Conservation (phyloP, 30 jellyfish, hydroid and myxozoan genomes). For the Chrysaora quinquecirrha region DNA sequence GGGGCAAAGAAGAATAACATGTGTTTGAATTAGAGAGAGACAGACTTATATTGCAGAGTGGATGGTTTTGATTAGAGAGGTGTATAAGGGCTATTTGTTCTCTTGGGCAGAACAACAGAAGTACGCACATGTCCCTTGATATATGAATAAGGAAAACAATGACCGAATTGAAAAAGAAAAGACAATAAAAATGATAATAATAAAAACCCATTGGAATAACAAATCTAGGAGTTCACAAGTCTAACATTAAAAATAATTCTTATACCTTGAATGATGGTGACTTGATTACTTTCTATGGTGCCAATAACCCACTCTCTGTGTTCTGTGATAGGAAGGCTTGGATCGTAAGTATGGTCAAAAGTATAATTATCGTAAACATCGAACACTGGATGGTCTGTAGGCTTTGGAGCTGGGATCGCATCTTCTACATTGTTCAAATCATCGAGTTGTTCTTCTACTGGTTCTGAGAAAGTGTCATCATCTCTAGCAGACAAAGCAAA, state of each 20-base stretch:
- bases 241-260: neutral
- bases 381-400: slow-evolving; percentile 66
- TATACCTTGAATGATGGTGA: slow-evolving; percentile 91
- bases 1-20: too few species aligned
- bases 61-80: too few species aligned
- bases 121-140: too few species aligned
- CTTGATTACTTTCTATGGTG: slow-evolving; percentile 90
- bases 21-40: too few species aligned
- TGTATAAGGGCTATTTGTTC: too few species aligned
- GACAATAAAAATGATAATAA: too few species aligned
- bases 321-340: slow-evolving; percentile 85
- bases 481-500: neutral
- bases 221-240: neutral
- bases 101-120: too few species aligned
- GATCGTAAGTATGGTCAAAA: slow-evolving; percentile 86
- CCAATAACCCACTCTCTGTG: slow-evolving; percentile 75
- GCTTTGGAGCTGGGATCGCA: slow-evolving; percentile 32
- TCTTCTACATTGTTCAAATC: slow-evolving; percentile 49
- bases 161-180: too few species aligned
- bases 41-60: too few species aligned
- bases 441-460: slow-evolving; percentile 25
- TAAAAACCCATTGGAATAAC: too few species aligned
- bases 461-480: neutral
- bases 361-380: slow-evolving; percentile 90
- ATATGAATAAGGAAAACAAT: too few species aligned